Conservation (phyloP, 64 coral and sea anemone genomes). For the Stylophora pistillata region DNA sequence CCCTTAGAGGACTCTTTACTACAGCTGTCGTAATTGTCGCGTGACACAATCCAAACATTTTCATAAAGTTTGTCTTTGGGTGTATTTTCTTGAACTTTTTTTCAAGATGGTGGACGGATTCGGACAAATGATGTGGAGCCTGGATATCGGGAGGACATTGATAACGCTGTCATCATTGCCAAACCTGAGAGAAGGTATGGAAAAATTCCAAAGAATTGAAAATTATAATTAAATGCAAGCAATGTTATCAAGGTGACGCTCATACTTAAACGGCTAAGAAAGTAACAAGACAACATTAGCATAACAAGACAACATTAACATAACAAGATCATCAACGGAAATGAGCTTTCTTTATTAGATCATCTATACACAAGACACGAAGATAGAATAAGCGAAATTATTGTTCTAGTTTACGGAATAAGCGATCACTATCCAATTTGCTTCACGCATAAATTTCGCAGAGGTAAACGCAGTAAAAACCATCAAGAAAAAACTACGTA, state of each 20-base stretch:
- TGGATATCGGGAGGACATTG: conserved; percentile 46
- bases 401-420: too few species aligned
- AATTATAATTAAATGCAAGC: not conserved
- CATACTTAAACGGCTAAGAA: not conserved
- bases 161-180: conserved; percentile 3
- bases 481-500: too few species aligned
- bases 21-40: conserved; percentile 68
- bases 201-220: not conserved
- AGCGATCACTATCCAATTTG: too few species aligned
- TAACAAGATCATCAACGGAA: conserved; percentile 13
- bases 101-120: conserved; percentile 58
- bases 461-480: too few species aligned
- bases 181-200: conserved; percentile 11
- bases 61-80: conserved; percentile 60
- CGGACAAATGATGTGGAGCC: conserved; percentile 67
- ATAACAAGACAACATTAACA: too few species aligned
- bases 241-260: not conserved
- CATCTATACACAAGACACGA: too few species aligned
- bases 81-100: conserved; percentile 39
- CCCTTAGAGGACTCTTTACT: conserved; percentile 23
- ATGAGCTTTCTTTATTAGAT: too few species aligned
- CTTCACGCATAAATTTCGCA: too few species aligned
- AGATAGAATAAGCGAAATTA: too few species aligned
- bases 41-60: conserved; percentile 77
- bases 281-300: not conserved